Conservation (phyloP, 2,113 vertebrate genomes). For the Beaufortia kweichowensis region DNA sequence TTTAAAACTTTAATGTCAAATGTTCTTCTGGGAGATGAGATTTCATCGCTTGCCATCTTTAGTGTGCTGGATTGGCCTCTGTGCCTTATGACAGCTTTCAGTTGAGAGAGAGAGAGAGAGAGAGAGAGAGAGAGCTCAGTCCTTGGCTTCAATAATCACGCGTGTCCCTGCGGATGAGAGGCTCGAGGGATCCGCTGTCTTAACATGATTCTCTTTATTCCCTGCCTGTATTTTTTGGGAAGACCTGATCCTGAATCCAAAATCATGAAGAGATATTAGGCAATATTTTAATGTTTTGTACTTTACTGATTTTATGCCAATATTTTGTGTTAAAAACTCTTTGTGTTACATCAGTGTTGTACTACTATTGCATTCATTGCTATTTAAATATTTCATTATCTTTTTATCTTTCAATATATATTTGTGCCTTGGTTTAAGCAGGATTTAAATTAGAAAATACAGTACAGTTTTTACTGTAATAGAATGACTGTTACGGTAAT, state of each 20-base stretch:
- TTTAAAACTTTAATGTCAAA: slow-evolving; percentile 73
- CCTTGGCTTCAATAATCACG: slow-evolving; percentile 48
- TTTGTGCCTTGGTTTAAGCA: no score
- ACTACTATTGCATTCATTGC: no score
- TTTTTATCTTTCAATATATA: no score
- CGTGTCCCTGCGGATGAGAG: slow-evolving; percentile 22
- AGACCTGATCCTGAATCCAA: background rate
- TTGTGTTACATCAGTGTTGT: no score
- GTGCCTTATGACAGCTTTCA: slow-evolving; percentile 31
- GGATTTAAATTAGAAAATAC: no score
- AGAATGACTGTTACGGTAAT: no score
- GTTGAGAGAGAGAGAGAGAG: slow-evolving; percentile 4
- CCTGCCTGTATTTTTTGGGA: background rate
- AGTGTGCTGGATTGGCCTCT: slow-evolving; percentile 67
- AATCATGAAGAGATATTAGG: no score
- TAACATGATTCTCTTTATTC: background rate
- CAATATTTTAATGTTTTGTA: no score
- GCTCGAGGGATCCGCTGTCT: slow-evolving; percentile 19
- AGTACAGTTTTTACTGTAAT: no score
- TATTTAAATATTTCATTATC: no score
- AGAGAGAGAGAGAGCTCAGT: slow-evolving; percentile 1
- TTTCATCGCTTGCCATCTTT: slow-evolving; percentile 72
- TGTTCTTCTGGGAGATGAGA: slow-evolving; percentile 70
- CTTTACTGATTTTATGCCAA: no score
- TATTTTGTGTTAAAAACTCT: no score